phyloP scores from a whole-genome alignment of 1,140 invertebrate genomes.

The Drosophila bifasciata region DNA sequence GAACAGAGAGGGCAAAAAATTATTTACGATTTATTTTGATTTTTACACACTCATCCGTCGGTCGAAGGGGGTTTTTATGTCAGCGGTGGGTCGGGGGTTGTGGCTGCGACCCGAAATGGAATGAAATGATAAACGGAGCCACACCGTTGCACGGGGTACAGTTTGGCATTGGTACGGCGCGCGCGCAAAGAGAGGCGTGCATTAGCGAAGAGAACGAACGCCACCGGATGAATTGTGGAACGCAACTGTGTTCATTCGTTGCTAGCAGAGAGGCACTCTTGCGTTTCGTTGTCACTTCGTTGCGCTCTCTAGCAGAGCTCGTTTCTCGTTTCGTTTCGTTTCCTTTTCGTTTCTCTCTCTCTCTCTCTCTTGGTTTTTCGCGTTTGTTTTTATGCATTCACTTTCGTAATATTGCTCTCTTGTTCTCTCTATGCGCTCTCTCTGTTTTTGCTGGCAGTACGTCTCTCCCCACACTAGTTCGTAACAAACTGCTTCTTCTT shows the following conservation, averaged over 20 bases:
- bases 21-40: conserved; percentile 83
- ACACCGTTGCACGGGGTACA: conserved; percentile 41
- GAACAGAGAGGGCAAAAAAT: conserved; percentile 67
- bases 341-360: conserved; percentile 64
- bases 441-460: conserved; percentile 71
- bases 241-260: conserved; percentile 45
- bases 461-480: conserved; percentile 76
- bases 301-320: conserved; percentile 42
- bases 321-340: conserved; percentile 4
- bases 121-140: conserved; percentile 37
- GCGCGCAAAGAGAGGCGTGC: conserved; percentile 21
- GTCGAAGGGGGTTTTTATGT: conserved; percentile 59
- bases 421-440: conserved; percentile 26
- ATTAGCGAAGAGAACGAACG: conserved; percentile 20
- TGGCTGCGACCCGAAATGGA: conserved; percentile 38
- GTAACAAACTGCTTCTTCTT: conserved; percentile 81
- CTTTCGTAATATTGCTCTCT: conserved; percentile 65
- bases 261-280: conserved; percentile 27
- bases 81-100: conserved; percentile 62
- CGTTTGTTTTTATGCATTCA: conserved; percentile 68
- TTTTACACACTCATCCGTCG: conserved; percentile 33
- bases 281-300: conserved; percentile 20
- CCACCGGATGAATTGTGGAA: conserved; percentile 61
- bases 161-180: conserved; percentile 69
- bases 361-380: conserved; percentile 52